Evolutionary conservation across 2,797 vertebrate genomes (phyloP), one percentile per base, ranked within the genome.

Genomic region (Sebastes flavidus): DNA sequence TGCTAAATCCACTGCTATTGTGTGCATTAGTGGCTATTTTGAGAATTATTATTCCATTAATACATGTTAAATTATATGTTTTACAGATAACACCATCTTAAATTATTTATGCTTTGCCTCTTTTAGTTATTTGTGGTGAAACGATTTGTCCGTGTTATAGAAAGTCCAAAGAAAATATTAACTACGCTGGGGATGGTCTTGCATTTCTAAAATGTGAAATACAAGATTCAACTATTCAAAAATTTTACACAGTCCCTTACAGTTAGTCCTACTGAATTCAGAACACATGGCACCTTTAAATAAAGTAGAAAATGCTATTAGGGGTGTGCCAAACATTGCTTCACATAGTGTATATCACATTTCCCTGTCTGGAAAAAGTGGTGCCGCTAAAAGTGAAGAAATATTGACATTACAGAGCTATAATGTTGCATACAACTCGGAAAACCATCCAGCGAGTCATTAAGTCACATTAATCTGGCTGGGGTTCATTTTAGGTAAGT

Each of bases 381-480:
- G 85, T 77, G 84, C 77, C 34, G 0, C 25, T 55, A 14, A 65
- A 62, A 65, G 42, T 56, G 58, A 58, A 72, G 65, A 78, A 77
- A 77, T 80, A 85, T 56, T 83, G 76, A 77, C 72, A 75, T 69
- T 34, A 59, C n/a, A 78, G 65, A 56, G n/a, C 13, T 5, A 29
- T 78, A 77, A 78, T 65, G 70, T 83, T 20, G 73, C 49, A 88
- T 67, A 75, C 49, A 60, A 74, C 72, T 56, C 49, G 54, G 76
- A 90, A 80, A 66, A 36, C 38, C 6, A 68, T 80, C 73, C 66
- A 77, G 58, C 68, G 25, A 89, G 78, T 81, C 86, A 46, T 27
- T 65, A 46, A 46, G 16, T 46, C 63, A 42, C 88, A 93, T 94
- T 89, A 90, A 89, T 82, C 67, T 61, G 75, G 36, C 52, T 10